Base-by-base conservation (phyloP, 2,888 invertebrate species). In the Lymantria monacha region DNA sequence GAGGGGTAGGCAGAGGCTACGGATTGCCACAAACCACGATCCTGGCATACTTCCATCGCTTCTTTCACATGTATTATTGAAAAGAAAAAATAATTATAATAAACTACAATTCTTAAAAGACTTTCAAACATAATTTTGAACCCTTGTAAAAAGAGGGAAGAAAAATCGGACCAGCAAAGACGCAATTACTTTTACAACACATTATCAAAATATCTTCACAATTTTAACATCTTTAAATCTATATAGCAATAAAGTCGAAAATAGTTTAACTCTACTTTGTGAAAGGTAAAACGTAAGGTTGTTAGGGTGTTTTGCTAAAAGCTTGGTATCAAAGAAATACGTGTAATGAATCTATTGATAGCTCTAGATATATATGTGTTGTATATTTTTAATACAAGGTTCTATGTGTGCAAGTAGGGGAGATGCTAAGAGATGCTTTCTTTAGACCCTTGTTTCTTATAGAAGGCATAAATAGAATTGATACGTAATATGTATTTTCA, bases 261-360 rank as follows among this genome's bases (percentile, higher is more conserved):
- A 51, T 79, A n/a, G 70, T 47, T 9, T 57, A 59, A 50, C 30
- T 53, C 44, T 40, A 52, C 45, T 41, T 53, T 30, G 7, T n/a
- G 59, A 76, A 59, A 60, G 5, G 22, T 2, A 3, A 22, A 22
- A 22, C 22, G 22, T 22, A 22, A 22, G 42, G 49, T 72, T 72
- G 84, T 73, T 49, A 54, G 61, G 62, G 44, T 70, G 74, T 75
- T n/a, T 72, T 68, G 85, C 87, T 89, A 87, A 89, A 90, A 89
- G 89, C 87, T 72, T 69, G 72, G 80, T 86, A 81, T 88, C 89
- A 90, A 91, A 91, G 89, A 89, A 91, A 88, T 85, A 80, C 86
- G 79, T 88, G 89, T 90, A 88, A 90, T 87, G 88, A 90, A 83
- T 86, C 83, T 87, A 91, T 91, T 88, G 89, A 87, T 88, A 86